Evolutionary conservation across 2,888 invertebrate genomes (phyloP).

Genomic region (Tridacna gigas): DNA sequence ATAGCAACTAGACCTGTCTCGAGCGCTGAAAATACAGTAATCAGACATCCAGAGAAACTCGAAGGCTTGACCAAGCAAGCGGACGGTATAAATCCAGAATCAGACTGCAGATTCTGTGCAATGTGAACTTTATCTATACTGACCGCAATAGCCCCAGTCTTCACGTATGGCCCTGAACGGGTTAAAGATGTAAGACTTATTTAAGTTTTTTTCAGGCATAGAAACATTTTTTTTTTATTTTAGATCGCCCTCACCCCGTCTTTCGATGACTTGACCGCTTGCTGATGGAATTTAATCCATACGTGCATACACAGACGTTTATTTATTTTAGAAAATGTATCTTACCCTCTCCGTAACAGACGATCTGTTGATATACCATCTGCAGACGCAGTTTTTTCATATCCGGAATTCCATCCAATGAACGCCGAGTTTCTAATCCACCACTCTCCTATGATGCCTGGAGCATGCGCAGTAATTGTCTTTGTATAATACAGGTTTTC

Average conservation of each 20-base stretch:
- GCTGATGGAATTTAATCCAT: constrained; percentile 8
- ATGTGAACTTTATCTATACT: too few relatives aligned
- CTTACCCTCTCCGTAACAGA: constrained; percentile 21
- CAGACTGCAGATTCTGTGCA: too few relatives aligned
- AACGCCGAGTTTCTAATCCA: background rate
- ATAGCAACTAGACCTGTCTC: too few relatives aligned
- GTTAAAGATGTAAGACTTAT: background rate
- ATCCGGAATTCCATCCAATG: background rate
- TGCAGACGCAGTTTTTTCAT: constrained; percentile 10
- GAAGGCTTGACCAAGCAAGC: too few relatives aligned
- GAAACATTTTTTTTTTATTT: too few relatives aligned
- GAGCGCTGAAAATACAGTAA: too few relatives aligned
- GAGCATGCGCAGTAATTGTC: background rate
- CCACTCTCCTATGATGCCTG: background rate
- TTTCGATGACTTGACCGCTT: background rate
- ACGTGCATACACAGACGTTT: constrained; percentile 34
- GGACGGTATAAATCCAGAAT: too few relatives aligned
- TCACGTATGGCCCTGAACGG: background rate
- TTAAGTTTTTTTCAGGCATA: too few relatives aligned
- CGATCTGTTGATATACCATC: constrained; percentile 24
- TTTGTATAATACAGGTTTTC: background rate
- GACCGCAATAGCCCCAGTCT: background rate
- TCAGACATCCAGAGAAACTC: too few relatives aligned
- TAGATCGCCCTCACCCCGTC: too few relatives aligned
- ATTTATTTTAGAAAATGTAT: constrained; percentile 41